Percentiles rank a stretch among this genome's conserved stretches.
Evolutionary conservation across 2,797 vertebrate genomes (phyloP).

Genomic region (Babyrousa celebensis): DNA sequence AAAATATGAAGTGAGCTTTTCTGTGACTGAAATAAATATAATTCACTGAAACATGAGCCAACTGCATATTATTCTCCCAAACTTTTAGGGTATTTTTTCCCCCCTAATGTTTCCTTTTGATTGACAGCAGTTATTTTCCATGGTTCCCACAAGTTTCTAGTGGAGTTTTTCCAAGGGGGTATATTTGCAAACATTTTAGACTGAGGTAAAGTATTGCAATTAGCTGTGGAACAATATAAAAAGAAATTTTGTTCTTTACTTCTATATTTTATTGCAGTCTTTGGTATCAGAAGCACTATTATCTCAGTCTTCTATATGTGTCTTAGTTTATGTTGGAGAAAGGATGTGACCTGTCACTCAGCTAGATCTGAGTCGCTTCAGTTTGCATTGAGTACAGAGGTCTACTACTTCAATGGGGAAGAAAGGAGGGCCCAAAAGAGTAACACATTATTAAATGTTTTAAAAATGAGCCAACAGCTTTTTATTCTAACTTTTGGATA

Average conservation of each 20-base stretch:
- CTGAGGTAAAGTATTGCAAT: constrained; percentile 1
- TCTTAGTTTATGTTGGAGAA: not conserved
- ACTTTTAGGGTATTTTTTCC: not conserved
- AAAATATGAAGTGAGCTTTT: constrained; percentile 46
- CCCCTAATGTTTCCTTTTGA: constrained; percentile 37
- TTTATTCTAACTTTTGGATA: constrained; percentile 11
- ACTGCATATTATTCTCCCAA: not conserved
- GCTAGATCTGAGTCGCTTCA: not conserved
- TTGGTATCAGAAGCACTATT: not conserved
- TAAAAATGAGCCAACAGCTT: constrained; percentile 13
- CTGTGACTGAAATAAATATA: constrained; percentile 54
- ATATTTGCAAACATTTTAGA: not conserved
- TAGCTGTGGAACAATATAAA: constrained; percentile 4
- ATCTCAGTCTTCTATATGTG: not conserved
- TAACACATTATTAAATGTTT: not conserved
- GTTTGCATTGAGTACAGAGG: not conserved
- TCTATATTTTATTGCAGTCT: not conserved
- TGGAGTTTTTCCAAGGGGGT: constrained; percentile 43
- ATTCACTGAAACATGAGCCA: not conserved
- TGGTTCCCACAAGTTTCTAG: not conserved
- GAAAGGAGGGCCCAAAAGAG: not conserved
- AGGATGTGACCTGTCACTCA: not conserved
- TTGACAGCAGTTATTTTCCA: constrained; percentile 69
- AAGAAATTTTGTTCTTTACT: constrained; percentile 14
- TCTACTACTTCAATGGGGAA: not conserved